A percentile compares a stretch with the other conserved stretches of the same genome.
Evolutionary conservation across 1,140 invertebrate genomes (phyloP).

Genomic region (Danaus plexippus): DNA sequence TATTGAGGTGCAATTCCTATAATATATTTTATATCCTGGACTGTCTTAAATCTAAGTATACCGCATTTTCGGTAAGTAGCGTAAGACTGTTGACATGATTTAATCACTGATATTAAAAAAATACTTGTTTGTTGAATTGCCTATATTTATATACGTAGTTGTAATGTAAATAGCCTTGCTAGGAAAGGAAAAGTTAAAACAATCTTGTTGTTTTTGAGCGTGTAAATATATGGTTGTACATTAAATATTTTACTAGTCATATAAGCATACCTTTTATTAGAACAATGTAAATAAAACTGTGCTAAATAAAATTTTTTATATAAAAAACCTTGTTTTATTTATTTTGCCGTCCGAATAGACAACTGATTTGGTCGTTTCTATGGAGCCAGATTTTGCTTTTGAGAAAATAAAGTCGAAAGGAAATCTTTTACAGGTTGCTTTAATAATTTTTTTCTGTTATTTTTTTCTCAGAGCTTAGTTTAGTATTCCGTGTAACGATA

Average conservation of each 20-base stretch:
- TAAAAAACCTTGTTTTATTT: too few relatives aligned
- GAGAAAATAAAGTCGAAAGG: too few relatives aligned
- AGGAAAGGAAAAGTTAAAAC: too few relatives aligned
- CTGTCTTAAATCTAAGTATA: background rate
- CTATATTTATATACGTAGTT: constrained; percentile 31
- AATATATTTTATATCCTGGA: constrained; percentile 8
- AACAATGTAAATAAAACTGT: constrained; percentile 31
- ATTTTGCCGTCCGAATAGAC: too few relatives aligned
- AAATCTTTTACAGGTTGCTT: too few relatives aligned
- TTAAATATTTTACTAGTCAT: constrained; percentile 40
- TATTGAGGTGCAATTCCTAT: constrained; percentile 15
- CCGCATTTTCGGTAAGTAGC: constrained; percentile 6
- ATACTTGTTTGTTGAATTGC: constrained; percentile 13
- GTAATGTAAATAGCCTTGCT: too few relatives aligned
- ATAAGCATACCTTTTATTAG: constrained; percentile 39
- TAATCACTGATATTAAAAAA: constrained; percentile 11
- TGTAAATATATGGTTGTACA: constrained; percentile 38
- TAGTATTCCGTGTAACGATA: too few relatives aligned
- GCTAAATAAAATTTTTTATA: too few relatives aligned
- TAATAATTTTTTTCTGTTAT: too few relatives aligned
- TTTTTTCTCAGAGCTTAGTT: too few relatives aligned
- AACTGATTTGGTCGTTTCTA: too few relatives aligned
- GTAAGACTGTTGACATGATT: constrained; percentile 27
- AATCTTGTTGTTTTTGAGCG: background rate
- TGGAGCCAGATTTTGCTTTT: too few relatives aligned